Evolutionary conservation across 2,797 vertebrate genomes (phyloP).

Genomic region (Hippocampus kuda): DNA sequence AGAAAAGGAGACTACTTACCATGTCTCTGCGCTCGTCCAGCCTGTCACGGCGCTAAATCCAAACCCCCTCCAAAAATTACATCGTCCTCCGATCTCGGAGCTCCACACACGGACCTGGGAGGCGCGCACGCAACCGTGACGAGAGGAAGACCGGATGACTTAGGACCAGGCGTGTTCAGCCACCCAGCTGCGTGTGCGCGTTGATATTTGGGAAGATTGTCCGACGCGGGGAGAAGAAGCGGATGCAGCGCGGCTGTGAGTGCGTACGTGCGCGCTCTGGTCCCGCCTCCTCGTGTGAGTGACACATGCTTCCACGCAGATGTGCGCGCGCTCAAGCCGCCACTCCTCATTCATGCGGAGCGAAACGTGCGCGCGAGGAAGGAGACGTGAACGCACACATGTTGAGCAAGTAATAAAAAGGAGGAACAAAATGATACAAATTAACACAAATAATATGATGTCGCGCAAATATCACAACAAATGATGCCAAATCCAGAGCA

Average conservation of each 20-base stretch:
- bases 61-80: neutral
- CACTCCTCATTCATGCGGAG: neutral
- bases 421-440: neutral
- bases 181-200: neutral
- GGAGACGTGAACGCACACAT: neutral
- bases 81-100: neutral
- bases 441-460: neutral
- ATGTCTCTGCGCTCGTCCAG: neutral
- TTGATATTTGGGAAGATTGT: neutral
- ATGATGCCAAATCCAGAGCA: neutral
- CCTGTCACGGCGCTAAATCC: neutral
- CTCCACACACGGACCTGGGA: neutral
- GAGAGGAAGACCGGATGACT: neutral
- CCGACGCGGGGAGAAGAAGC: neutral
- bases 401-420: neutral
- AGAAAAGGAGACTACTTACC: neutral
- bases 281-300: neutral
- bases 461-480: neutral
- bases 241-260: neutral
- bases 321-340: neutral
- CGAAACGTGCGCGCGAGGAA: neutral
- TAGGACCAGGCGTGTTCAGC: neutral
- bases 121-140: neutral
- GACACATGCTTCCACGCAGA: neutral
- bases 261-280: neutral